Evolutionary conservation across 30 jellyfish, hydroid and myxozoan genomes (phyloP).

Genomic region (Aurelia coerulea): DNA sequence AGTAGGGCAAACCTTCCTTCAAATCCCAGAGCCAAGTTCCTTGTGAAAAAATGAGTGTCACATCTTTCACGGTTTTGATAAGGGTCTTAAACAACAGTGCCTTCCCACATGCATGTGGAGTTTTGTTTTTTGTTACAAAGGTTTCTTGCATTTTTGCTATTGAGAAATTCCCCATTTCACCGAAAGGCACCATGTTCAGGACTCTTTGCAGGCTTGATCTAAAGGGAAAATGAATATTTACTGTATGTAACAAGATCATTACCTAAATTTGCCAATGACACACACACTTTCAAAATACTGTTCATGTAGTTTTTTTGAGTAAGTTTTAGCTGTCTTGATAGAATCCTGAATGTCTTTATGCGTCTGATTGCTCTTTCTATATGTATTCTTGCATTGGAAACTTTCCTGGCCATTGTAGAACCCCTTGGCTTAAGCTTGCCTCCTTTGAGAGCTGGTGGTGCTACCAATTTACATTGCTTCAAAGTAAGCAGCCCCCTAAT

Average conservation of each 20-base stretch:
- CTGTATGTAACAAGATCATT: background rate
- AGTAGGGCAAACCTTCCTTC: no score
- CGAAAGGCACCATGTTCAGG: no score
- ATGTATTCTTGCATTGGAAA: background rate
- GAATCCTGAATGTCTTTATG: background rate
- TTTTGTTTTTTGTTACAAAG: no score
- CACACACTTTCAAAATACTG: slow-evolving; percentile 10
- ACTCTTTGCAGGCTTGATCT: no score
- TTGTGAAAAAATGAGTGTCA: no score
- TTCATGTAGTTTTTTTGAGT: slow-evolving; percentile 10
- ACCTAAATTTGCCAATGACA: slow-evolving; percentile 22
- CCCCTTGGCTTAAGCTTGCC: slow-evolving; percentile 21
- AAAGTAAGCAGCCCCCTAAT: background rate
- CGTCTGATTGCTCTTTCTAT: slow-evolving; percentile 11
- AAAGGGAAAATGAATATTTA: no score
- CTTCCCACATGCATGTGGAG: no score
- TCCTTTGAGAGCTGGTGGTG: slow-evolving; percentile 14
- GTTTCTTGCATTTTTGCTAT: no score
- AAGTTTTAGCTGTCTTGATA: slow-evolving; percentile 8
- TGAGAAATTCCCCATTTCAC: no score
- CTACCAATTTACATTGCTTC: background rate
- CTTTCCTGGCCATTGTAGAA: slow-evolving; percentile 13
- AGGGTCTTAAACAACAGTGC: no score
- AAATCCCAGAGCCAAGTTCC: no score
- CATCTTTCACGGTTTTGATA: no score